These are phyloP conservation scores for Matsumurasca onukii DNA, from an alignment of 1,140 invertebrate species.

Conservation along the genomic window DNA sequence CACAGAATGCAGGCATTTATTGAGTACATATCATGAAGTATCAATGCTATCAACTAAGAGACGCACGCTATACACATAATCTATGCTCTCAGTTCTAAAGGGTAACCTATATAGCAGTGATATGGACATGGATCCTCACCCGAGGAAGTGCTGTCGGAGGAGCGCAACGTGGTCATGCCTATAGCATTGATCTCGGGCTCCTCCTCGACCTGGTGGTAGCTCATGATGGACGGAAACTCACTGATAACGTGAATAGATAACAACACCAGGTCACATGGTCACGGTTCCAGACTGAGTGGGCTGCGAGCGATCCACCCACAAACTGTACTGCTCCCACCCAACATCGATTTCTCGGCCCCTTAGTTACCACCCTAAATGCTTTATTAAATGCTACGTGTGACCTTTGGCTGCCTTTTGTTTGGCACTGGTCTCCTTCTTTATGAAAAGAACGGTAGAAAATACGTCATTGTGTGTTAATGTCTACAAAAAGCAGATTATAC, in stretches of 20 bases:
- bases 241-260: neutral
- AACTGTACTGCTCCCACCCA: neutral
- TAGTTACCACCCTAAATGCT: constrained; percentile 21
- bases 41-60: constrained; percentile 4
- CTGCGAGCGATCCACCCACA: neutral
- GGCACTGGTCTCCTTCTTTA: no score
- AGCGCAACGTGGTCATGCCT: constrained; percentile 51
- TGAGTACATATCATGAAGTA: neutral
- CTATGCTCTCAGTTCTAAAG: neutral
- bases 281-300: neutral
- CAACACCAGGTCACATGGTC: neutral
- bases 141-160: constrained; percentile 49
- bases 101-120: neutral
- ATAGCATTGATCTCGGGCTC: constrained; percentile 52
- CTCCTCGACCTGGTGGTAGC: constrained; percentile 47
- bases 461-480: no score
- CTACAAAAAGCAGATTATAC: no score
- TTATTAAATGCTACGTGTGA: constrained; percentile 17
- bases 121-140: constrained; percentile 48
- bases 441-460: no score
- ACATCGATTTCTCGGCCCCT: constrained; percentile 7
- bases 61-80: neutral
- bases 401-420: no score
- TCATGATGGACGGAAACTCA: constrained; percentile 25
- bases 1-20: constrained; percentile 13